Evolutionary conservation across 2,888 invertebrate genomes (phyloP), one percentile per base, ranked within the genome.

Genomic region (Hypselothyrea guttata): DNA sequence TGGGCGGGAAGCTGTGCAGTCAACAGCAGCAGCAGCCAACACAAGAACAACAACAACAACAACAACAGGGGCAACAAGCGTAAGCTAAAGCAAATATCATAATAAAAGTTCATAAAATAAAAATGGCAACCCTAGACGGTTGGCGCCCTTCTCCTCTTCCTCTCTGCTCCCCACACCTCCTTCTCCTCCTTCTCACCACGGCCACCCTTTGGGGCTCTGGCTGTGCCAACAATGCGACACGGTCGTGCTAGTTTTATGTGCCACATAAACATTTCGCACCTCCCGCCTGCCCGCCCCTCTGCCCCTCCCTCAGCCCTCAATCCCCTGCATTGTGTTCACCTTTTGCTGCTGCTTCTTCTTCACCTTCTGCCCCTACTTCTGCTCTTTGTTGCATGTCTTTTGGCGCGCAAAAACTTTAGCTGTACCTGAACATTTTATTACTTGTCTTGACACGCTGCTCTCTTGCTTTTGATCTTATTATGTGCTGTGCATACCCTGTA

Each of bases 81-180:
- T 44, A 42, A 48, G 53, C 44, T 45, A 61, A 53, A 56, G 71
- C 71, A 73, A 76, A 78, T 70, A 81, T 60, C 74, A 82, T 61
- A 68, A 78, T 75, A 84, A 82, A 78, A 78, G 82, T 70, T 70
- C 82, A 78, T 85, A 63, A 71, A 71, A 74, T 61, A 84, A 82
- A 84, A 72, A 76, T 72, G 66, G 52, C 48, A 22, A 22, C 22
- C 22, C 22, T 22, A 22, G 22, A 22, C 22, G 22, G 22, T 22
- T 22, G 22, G 22, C 22, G 22, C 37, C 37, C 37, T 16, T 4
- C n/a, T 15, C 4, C 16, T 9, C 4, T 16, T 15, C 4, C 9
- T 1, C 0, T 1, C 3, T 22, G 22, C 22, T 22, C 22, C 70
- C 59, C 51, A 33, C 51, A 55, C 45, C 41, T 16, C 51, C 47